Evolutionary conservation across 2,888 invertebrate species (phyloP), one percentile per base, ranked within the genome.

Genomic region (Drosophila testacea): DNA sequence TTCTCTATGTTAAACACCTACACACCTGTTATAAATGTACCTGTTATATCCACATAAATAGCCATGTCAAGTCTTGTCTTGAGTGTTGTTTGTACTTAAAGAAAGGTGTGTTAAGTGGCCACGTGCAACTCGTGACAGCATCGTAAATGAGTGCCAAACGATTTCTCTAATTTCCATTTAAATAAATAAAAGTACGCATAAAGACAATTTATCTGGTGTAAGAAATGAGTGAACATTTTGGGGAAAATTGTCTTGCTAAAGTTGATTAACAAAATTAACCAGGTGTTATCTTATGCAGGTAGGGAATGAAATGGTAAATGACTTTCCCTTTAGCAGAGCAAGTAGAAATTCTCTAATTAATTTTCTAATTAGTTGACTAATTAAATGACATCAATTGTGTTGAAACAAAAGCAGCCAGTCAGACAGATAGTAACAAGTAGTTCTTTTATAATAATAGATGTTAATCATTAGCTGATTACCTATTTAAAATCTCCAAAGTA

Each of bases 1-100:
- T 22, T 30, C 38, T 22, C 47, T 60, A 52, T 57, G 61, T 44
- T 22, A 57, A 68, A 67, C 74, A 73, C 73, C 60, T 65, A 11
- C 55, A 44, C 44, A 32, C 13, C 9, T 10, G 30, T 28, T 9
- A 13, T 16, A 16, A 16, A 5, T 6, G 32, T 6, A 22, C 3
- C 22, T 1, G 22, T 22, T 22, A 22, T 22, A 22, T 22, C 22
- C 22, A 1, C 50, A 66, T 48, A 66, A 57, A 74, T 44, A 74
- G 64, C 47, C 46, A 10, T 11, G 39, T 55, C 50, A 61, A 57
- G 56, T 60, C 65, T 66, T 66, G 66, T 65, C 65, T 72, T 30
- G 55, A 72, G 60, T 60, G 41, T 13, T 46, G 30, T 16, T 44
- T 16, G 36, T 44, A 30, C 13, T 54, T n/a, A 5, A 30, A n/a